Conservation (phyloP, 2,113 vertebrate species). For the Alligator sinensis region DNA sequence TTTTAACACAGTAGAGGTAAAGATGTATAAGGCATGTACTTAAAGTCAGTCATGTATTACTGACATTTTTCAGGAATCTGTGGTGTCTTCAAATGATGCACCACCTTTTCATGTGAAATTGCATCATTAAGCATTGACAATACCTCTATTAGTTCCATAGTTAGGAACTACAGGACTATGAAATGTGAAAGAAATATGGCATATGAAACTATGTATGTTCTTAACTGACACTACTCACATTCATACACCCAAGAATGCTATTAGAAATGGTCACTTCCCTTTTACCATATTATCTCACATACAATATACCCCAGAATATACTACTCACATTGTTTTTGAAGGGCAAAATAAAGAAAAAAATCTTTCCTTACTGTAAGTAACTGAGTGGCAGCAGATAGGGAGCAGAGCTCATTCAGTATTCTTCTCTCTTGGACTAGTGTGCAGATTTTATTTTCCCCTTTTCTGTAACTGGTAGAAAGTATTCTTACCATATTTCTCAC, state of each 20-base stretch:
- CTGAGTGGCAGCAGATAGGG: no score
- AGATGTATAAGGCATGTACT: slow-evolving; percentile 13
- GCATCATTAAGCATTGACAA: slow-evolving; percentile 41
- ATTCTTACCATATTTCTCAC: no score
- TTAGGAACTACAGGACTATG: slow-evolving; percentile 17
- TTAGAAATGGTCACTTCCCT: slow-evolving; percentile 54
- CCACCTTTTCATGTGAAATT: background rate
- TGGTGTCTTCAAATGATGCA: background rate
- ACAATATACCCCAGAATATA: background rate
- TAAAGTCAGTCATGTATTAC: slow-evolving; percentile 42
- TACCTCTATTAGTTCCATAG: slow-evolving; percentile 27
- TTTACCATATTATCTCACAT: slow-evolving; percentile 16
- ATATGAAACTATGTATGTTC: slow-evolving; percentile 35
- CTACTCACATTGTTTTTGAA: background rate
- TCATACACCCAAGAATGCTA: background rate
- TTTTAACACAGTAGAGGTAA: slow-evolving; percentile 26
- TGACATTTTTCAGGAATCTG: slow-evolving; percentile 44
- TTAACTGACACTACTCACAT: slow-evolving; percentile 7
- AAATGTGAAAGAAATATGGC: slow-evolving; percentile 42
- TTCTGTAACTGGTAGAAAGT: no score
- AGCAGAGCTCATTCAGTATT: no score
- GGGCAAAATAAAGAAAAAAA: no score
- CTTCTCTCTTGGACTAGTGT: no score
- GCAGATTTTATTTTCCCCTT: no score
- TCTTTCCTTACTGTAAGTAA: no score